Evolutionary conservation across 2,797 vertebrate species (phyloP).

Genomic region (Chelidonichthys spinosus): DNA sequence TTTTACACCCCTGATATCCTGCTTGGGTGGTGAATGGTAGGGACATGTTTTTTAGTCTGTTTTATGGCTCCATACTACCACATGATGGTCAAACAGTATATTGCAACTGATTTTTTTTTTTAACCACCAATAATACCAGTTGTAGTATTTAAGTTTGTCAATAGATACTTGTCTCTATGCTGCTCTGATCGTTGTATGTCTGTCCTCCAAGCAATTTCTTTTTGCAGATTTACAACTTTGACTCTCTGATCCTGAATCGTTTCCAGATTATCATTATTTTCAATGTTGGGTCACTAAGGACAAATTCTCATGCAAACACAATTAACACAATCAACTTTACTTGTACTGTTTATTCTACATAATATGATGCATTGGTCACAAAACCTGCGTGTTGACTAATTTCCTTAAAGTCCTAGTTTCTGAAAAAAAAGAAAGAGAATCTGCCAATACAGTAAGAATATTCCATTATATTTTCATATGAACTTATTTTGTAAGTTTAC

Average conservation of each 20-base stretch:
- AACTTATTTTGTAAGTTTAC: background rate
- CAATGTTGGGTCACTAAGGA: background rate
- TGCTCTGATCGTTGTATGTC: constrained; percentile 57
- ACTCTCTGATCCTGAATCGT: background rate
- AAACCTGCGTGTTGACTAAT: background rate
- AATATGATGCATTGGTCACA: background rate
- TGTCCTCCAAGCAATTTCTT: background rate
- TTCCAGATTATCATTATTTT: background rate
- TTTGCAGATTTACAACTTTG: background rate
- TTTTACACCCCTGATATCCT: constrained; percentile 12
- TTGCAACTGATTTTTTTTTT: background rate
- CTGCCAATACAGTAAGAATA: background rate
- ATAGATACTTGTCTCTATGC: constrained; percentile 37
- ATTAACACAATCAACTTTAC: background rate
- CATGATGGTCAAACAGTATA: constrained; percentile 41
- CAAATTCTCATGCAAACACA: background rate
- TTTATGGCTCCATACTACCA: constrained; percentile 37
- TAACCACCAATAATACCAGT: no score
- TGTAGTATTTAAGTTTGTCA: background rate
- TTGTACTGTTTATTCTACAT: background rate
- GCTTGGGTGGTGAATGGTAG: background rate
- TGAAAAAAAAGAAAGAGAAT: background rate
- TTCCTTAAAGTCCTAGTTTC: background rate
- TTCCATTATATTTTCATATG: background rate
- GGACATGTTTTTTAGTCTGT: no score